Conservation (phyloP, 2,113 vertebrate genomes). For the Recurvirostra avosetta region DNA sequence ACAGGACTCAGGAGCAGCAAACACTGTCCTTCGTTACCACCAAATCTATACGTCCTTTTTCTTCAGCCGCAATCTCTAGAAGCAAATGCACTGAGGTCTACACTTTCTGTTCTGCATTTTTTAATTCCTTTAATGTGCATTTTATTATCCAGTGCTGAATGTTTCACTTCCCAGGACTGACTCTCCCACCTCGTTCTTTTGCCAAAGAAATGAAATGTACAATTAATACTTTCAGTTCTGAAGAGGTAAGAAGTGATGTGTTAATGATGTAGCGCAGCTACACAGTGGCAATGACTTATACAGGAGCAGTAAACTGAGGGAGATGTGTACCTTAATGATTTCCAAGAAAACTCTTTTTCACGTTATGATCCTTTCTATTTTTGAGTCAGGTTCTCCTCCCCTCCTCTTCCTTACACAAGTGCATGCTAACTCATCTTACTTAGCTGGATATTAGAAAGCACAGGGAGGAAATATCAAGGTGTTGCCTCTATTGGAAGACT, state of each 20-base stretch:
- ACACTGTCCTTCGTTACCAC: neutral
- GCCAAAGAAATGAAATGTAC: neutral
- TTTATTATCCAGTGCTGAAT: neutral
- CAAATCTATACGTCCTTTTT: neutral
- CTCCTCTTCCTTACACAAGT: neutral
- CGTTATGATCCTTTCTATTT: neutral
- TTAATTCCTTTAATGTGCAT: neutral
- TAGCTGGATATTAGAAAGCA: neutral
- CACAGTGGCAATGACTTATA: neutral
- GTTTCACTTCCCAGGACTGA: neutral
- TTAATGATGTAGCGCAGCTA: neutral
- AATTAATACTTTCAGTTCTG: neutral
- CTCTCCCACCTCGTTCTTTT: neutral
- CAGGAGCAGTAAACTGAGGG: neutral
- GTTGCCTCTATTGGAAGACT: neutral
- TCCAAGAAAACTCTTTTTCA: neutral
- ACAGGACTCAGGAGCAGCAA: accelerated
- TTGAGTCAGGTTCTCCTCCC: neutral
- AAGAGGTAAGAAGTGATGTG: neutral
- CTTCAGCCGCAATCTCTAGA: neutral
- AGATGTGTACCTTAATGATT: neutral
- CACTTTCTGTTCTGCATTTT: neutral
- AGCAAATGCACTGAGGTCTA: neutral
- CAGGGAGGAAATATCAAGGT: neutral
- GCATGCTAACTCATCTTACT: neutral